Evolutionary conservation across 2,888 invertebrate species (phyloP), one percentile per base, ranked within the genome.

Genomic region (Unio delphinus): DNA sequence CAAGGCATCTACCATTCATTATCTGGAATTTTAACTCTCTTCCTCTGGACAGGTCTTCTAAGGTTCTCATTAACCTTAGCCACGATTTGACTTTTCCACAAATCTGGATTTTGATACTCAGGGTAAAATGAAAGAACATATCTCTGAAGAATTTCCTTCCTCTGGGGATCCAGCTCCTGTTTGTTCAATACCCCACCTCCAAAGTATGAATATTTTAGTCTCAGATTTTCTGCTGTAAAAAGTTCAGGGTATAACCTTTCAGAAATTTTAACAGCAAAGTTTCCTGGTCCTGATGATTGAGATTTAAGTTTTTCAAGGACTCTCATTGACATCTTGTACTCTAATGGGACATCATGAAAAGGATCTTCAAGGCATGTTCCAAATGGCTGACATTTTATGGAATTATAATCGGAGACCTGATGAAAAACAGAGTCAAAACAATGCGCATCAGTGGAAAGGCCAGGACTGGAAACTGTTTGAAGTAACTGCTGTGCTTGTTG

Each of bases 181-280:
- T 70, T 70, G 28, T 55, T 30, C 45, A 56, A 26, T 1, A 57
- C 57, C 3, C 70, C 70, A 57, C 70, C 70, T 23, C 70, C 70
- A 67, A 34, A 67, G 45, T 70, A 70, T 8, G 67, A 67, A 45
- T 64, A 70, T 15, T 45, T 54, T 54, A 66, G 55, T 34, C 70
- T 66, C 20, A 60, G 20, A 34, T 54, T 26, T 54, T 67, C 70
- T 4, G 55, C 60, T n/a, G 64, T 65, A 55, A 59, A 70, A 3
- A 70, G 55, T 26, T 70, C 70, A 34, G 60, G 63, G 30, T 45
- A 70, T 59, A 70, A 45, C 64, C 55, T 63, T 34, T 67, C 69
- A 28, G 62, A 58, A 62, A 69, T 20, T 56, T 65, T 69, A n/a
- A 62, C 66, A 3, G 69, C 69, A 69, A 69, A 69, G 26, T 69